Conservation (phyloP, 1,140 invertebrate species). For the Chironomus striatipennis region DNA sequence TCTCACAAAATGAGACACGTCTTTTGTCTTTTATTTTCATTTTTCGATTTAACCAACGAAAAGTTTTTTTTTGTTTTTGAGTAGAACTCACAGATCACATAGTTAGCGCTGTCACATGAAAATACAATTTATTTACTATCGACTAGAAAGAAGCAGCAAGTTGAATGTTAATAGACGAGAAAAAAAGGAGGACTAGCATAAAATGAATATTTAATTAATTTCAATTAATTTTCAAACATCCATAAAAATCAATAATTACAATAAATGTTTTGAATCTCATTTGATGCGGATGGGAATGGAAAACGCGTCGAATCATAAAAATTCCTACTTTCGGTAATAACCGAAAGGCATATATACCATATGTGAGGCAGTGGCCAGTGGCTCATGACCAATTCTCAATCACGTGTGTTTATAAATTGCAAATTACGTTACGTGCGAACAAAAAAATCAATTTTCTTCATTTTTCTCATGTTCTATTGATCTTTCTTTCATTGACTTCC, state of each 20-base stretch:
- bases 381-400: not conserved
- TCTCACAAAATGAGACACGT: too few species aligned
- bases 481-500: not conserved
- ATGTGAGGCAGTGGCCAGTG: too few species aligned
- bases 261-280: conserved; percentile 6
- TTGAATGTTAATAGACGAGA: not conserved
- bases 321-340: too few species aligned
- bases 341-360: too few species aligned
- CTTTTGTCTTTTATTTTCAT: too few species aligned
- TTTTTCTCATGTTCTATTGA: not conserved
- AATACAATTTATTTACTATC: not conserved
- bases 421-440: not conserved
- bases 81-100: too few species aligned
- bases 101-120: too few species aligned
- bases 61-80: too few species aligned
- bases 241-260: conserved; percentile 23
- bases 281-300: not conserved
- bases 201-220: conserved; percentile 24
- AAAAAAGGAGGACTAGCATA: not conserved
- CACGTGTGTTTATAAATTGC: conserved; percentile 5
- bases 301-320: not conserved
- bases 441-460: not conserved
- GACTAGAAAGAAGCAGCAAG: not conserved
- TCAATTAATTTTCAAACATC: conserved; percentile 20
- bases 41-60: too few species aligned